These are phyloP conservation scores for Neoseiulus cucumeris DNA, from an alignment of 1,140 invertebrate species.

Conservation along the genomic window DNA sequence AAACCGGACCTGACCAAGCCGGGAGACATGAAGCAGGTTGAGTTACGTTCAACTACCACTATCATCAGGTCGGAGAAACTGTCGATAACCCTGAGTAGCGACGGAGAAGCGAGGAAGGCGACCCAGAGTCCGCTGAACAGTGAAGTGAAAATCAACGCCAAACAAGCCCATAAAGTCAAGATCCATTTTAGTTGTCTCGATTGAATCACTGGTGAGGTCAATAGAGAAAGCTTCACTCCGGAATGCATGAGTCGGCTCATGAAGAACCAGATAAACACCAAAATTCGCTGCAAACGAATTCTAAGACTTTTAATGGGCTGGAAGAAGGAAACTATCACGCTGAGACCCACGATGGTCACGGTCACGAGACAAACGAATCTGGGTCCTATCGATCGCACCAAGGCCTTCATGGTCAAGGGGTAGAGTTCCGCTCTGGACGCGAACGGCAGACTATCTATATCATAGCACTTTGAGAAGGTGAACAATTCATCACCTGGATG, in stretches of 20 bases:
- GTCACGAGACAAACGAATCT: background rate
- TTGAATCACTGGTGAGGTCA: background rate
- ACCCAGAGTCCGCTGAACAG: background rate
- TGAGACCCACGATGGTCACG: background rate
- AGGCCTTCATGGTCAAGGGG: background rate
- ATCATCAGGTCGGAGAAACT: background rate
- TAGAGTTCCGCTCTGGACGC: background rate
- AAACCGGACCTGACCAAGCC: background rate
- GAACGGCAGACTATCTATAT: background rate
- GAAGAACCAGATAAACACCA: background rate
- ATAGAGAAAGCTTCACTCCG: background rate
- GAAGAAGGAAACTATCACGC: background rate
- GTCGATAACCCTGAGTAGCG: background rate
- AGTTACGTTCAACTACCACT: background rate
- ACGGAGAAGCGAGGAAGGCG: background rate
- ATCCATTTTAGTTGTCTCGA: background rate
- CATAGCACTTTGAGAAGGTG: background rate
- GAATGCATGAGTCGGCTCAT: background rate
- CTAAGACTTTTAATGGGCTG: background rate
- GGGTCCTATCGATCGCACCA: background rate
- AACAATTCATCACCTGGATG: constrained; percentile 6
- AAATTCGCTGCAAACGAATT: background rate
- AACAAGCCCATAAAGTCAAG: background rate
- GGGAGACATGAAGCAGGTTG: background rate
- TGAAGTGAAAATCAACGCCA: background rate